Percentiles rank a stretch among this genome's conserved stretches.
phyloP scores from a whole-genome alignment of 2,888 invertebrate genomes.

The Scaptomyza flava region DNA sequence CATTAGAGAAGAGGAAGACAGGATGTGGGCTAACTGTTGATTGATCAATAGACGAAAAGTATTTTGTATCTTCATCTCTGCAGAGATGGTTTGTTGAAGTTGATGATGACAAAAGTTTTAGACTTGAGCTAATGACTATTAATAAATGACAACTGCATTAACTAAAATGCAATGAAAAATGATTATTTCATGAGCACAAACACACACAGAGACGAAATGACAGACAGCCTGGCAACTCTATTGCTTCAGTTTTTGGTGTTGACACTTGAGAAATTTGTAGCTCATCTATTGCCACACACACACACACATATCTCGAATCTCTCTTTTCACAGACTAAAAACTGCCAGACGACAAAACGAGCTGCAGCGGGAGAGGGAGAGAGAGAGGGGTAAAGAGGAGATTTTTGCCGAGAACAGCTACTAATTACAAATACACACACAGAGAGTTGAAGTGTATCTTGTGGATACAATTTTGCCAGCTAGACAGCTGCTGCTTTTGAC shows the following conservation, averaged over 20 bases:
- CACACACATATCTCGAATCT: constrained; percentile 68
- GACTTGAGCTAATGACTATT: constrained; percentile 64
- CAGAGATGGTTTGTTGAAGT: constrained; percentile 9
- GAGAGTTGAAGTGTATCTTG: constrained; percentile 57
- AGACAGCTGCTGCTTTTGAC: constrained; percentile 16
- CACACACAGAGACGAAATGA: constrained; percentile 27
- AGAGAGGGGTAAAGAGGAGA: neutral
- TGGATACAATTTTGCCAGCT: constrained; percentile 19
- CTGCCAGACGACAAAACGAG: constrained; percentile 51
- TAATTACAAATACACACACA: constrained; percentile 59
- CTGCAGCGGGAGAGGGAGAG: neutral
- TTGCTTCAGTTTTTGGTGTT: constrained; percentile 78
- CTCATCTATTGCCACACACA: constrained; percentile 72
- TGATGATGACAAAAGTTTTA: constrained; percentile 33
- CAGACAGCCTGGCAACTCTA: constrained; percentile 12
- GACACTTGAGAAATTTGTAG: constrained; percentile 85
- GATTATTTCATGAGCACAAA: constrained; percentile 70
- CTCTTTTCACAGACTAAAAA: constrained; percentile 59
- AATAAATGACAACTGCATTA: constrained; percentile 74
- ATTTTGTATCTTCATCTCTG: constrained; percentile 46
- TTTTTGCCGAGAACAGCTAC: constrained; percentile 48
- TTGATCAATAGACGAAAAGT: constrained; percentile 57
- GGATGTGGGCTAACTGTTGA: constrained; percentile 70
- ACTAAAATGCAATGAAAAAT: constrained; percentile 74
- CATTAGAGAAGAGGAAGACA: constrained; percentile 7